Evolutionary conservation across 2,888 invertebrate species (phyloP).

Genomic region (Protodeltote pygarga): DNA sequence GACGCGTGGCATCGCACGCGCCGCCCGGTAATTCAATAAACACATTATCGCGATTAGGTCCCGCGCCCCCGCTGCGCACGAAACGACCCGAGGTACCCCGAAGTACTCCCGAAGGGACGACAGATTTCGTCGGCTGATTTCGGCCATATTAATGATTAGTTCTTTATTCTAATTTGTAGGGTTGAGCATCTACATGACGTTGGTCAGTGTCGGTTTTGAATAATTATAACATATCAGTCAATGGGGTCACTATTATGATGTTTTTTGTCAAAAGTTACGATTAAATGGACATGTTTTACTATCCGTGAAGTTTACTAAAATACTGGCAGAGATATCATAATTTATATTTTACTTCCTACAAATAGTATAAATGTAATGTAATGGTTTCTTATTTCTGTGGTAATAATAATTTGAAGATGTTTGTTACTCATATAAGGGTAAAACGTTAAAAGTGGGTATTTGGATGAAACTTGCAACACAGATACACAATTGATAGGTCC

Average conservation of each 20-base stretch:
- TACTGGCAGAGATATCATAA: no score
- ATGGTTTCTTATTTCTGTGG: no score
- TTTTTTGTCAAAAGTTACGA: no score
- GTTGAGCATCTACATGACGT: conserved; percentile 40
- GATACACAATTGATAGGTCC: no score
- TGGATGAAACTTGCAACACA: no score
- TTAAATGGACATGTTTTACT: no score
- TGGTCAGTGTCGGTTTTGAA: conserved; percentile 31
- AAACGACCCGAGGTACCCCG: conserved; percentile 60
- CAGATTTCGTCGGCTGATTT: conserved; percentile 76
- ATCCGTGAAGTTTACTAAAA: no score
- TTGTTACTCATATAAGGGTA: no score
- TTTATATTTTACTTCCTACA: no score
- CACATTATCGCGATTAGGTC: conserved; percentile 86
- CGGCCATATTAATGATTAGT: conserved; percentile 75
- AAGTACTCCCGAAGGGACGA: conserved; percentile 70
- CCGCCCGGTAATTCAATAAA: conserved; percentile 86
- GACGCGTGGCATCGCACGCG: conserved; percentile 70
- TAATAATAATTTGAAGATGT: no score
- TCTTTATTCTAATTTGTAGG: conserved; percentile 73
- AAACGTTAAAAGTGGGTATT: no score
- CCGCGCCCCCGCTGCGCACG: conserved; percentile 65
- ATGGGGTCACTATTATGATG: background rate
- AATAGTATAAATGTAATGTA: no score
- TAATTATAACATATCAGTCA: conserved; percentile 3